Evolutionary conservation across 1,140 invertebrate genomes (phyloP).

Genomic region (Polypedilum vanderplanki): DNA sequence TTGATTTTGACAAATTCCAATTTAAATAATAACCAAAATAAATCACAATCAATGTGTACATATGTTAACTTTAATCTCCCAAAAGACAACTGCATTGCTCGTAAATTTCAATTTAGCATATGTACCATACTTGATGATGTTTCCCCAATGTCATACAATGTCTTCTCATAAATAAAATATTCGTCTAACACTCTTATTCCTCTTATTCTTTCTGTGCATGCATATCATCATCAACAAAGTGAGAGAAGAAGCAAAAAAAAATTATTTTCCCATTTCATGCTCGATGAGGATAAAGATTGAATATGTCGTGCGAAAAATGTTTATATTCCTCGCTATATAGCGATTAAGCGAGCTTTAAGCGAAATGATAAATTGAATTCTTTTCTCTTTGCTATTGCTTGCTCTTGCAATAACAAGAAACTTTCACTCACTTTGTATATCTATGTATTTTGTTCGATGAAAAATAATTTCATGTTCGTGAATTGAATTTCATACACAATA

Average conservation of each 20-base stretch:
- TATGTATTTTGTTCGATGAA: neutral
- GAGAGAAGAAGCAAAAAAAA: neutral
- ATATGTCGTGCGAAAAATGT: constrained; percentile 17
- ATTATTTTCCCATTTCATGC: constrained; percentile 12
- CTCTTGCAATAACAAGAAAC: too few species aligned
- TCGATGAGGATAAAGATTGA: constrained; percentile 18
- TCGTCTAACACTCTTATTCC: too few species aligned
- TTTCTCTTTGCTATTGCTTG: neutral
- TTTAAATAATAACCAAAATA: too few species aligned
- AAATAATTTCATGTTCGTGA: constrained; percentile 7
- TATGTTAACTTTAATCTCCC: too few species aligned
- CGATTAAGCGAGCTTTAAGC: constrained; percentile 11
- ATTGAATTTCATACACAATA: constrained; percentile 8
- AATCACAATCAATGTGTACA: too few species aligned
- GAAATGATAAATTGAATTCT: constrained; percentile 19
- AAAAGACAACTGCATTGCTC: too few species aligned
- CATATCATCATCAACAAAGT: neutral
- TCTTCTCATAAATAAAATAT: constrained; percentile 19
- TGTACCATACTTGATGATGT: too few species aligned
- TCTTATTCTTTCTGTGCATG: too few species aligned
- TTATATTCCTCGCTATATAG: constrained; percentile 1
- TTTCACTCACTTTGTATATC: too few species aligned
- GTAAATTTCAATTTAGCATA: too few species aligned
- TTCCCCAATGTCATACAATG: neutral
- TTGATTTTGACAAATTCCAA: too few species aligned